Evolutionary conservation across 2,113 vertebrate species (phyloP).

Genomic region (Tiliqua scincoides): DNA sequence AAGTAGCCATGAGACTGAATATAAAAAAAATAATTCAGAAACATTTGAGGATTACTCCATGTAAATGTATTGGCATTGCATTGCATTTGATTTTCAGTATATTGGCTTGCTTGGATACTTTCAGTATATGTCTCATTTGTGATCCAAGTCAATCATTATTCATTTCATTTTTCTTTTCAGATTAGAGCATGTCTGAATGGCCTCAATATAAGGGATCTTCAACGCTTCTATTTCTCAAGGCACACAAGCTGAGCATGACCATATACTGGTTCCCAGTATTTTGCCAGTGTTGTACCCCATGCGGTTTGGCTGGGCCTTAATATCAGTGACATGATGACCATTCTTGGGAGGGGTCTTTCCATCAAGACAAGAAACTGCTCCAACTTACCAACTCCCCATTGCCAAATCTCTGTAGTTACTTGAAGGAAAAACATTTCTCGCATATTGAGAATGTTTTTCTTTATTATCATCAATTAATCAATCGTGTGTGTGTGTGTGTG

Average conservation of each 20-base stretch:
- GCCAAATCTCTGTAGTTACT: no score
- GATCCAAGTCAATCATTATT: neutral
- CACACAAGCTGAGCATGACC: neutral
- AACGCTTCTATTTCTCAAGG: neutral
- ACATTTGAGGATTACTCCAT: neutral
- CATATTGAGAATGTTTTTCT: no score
- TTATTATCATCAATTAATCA: no score
- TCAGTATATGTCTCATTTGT: neutral
- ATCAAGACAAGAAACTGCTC: no score
- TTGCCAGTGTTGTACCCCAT: no score
- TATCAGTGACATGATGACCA: neutral
- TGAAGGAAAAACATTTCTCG: no score
- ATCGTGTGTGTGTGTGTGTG: no score
- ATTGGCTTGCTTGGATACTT: neutral
- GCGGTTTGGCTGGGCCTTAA: neutral
- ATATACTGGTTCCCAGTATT: neutral
- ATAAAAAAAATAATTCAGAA: neutral
- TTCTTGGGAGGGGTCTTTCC: no score
- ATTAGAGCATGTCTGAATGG: neutral
- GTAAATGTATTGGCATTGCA: neutral
- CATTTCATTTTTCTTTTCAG: neutral
- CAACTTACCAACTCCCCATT: no score
- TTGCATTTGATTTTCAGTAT: neutral
- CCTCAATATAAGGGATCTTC: neutral
- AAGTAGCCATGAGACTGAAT: constrained; percentile 18